Base-by-base conservation (phyloP, 35 echinoderm and acorn worm species). In the Holothuria glaberrima region DNA sequence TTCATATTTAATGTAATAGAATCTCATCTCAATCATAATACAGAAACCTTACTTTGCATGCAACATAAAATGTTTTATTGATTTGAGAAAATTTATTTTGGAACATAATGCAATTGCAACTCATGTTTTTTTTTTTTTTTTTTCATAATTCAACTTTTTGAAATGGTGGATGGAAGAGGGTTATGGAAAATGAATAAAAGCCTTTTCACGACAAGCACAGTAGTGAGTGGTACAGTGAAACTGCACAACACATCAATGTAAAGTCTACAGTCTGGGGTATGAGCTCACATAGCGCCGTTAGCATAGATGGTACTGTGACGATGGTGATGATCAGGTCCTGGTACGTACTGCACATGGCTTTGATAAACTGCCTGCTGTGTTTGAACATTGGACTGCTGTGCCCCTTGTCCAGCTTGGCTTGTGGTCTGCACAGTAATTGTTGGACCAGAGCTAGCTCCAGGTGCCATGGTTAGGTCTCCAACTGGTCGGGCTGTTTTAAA, bases 271-370 rank as follows among this genome's bases (percentile, higher is more conserved):
- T 84, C 80, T 84, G 59, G 80, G 80, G 80, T 78, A 84, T 84
- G 80, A 94, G 90, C 95, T 98, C 92, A 98, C 95, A 98, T 98
- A 91, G 95, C 93, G 92, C 95, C 95, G 83, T 98, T 98, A 94
- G 95, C 95, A 92, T 92, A 98, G 92, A 98, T 98, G 92, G 95
- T 78, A 95, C 84, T 97, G 80, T 92, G 66, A 86, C 80, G 80
- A 84, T 84, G 75, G 38, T 86, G 87, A 38, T 94, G 92, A 85
- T 92, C 95, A n/a, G 86, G 70, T 58, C 90, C 95, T 34, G 88
- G 75, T 92, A 98, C 93, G 90, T 94, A 98, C 92, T 98, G 95
- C 92, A 98, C 90, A 83, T 94, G 95, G 48, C 93, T 94, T 83
- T 91, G 92, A 90, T 94, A 98, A 3, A 98, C 48, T 27, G 92